A percentile compares a stretch with the other conserved stretches of the same genome.
Conservation (phyloP, 1,140 invertebrate species). For the Drosophila watanabei region DNA sequence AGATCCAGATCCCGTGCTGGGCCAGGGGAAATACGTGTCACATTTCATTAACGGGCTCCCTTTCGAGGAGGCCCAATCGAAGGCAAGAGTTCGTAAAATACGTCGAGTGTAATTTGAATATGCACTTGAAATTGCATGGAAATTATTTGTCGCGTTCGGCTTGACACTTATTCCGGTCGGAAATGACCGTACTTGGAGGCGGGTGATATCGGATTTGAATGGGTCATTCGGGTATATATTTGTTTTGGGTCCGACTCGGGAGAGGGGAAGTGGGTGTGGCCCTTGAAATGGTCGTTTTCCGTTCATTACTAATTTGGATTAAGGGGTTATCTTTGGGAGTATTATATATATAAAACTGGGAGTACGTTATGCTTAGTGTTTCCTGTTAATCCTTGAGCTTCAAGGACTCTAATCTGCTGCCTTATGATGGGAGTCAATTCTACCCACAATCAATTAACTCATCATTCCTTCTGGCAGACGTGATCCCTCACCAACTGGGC, state of each 20-base stretch:
- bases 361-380: neutral
- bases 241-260: conserved; percentile 43
- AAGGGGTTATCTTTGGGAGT: neutral
- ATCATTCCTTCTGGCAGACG: neutral
- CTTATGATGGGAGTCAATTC: conserved; percentile 48
- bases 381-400: conserved; percentile 26
- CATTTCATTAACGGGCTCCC: conserved; percentile 77
- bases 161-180: conserved; percentile 76
- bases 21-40: conserved; percentile 80
- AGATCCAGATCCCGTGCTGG: conserved; percentile 32
- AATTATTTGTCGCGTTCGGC: conserved; percentile 74
- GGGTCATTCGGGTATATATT: conserved; percentile 45
- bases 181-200: conserved; percentile 64
- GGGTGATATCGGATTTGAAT: conserved; percentile 48
- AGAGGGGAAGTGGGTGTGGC: conserved; percentile 49
- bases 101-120: conserved; percentile 78
- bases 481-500: conserved; percentile 8
- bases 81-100: conserved; percentile 64
- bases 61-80: conserved; percentile 45
- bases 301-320: conserved; percentile 2
- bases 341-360: neutral
- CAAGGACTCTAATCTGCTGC: conserved; percentile 34
- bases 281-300: conserved; percentile 17
- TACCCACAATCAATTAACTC: conserved; percentile 62
- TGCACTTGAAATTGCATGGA: conserved; percentile 80